phyloP scores from a whole-genome alignment of 1,140 invertebrate species.

The Drosophila kanapiae region DNA sequence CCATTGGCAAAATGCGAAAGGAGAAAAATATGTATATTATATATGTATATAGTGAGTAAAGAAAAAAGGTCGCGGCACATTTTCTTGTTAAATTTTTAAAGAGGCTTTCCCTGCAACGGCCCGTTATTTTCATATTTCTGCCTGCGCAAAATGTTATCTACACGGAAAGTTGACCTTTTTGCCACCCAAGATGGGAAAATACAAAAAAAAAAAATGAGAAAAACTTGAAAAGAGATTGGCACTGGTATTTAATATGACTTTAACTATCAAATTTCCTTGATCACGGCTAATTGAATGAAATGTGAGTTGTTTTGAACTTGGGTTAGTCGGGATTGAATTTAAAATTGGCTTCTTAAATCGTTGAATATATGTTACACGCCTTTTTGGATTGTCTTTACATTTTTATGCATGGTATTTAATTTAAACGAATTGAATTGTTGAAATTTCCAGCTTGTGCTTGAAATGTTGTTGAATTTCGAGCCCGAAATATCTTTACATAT shows the following conservation, averaged over 20 bases:
- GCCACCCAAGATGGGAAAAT: background rate
- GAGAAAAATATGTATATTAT: constrained; percentile 18
- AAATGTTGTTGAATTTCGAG: too few relatives aligned
- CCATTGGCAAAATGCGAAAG: background rate
- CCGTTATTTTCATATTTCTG: constrained; percentile 21
- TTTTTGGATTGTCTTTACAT: background rate
- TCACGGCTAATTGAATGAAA: constrained; percentile 40
- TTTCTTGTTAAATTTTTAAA: constrained; percentile 47
- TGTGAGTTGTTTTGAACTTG: constrained; percentile 16
- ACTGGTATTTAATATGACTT: constrained; percentile 17
- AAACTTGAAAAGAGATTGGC: background rate
- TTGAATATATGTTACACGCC: background rate
- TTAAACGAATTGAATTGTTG: background rate
- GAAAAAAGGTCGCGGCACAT: constrained; percentile 19
- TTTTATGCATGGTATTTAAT: background rate
- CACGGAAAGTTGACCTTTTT: constrained; percentile 29
- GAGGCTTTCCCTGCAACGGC: constrained; percentile 5
- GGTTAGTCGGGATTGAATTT: constrained; percentile 15
- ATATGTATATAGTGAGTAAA: constrained; percentile 10
- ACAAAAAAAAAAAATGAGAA: too few relatives aligned
- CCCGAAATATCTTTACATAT: too few relatives aligned
- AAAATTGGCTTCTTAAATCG: background rate
- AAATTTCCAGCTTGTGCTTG: too few relatives aligned
- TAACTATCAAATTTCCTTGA: constrained; percentile 19
- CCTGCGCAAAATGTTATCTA: constrained; percentile 15